These are phyloP conservation scores for Monochamus alternatus DNA, from an alignment of 2,888 invertebrate genomes.

Conservation along the genomic window DNA sequence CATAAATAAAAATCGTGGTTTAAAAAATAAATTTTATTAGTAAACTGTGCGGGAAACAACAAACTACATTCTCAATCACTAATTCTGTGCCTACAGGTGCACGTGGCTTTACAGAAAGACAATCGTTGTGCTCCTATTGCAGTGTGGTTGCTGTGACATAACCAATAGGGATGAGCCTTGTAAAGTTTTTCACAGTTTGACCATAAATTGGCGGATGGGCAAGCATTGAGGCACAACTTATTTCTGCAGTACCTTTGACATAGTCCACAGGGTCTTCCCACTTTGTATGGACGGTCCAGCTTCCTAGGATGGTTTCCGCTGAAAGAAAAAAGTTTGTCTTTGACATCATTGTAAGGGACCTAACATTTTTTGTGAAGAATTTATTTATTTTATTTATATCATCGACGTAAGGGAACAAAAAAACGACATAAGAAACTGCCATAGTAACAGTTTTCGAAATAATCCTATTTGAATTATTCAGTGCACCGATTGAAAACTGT, in stretches of 20 bases:
- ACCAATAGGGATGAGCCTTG: constrained; percentile 75
- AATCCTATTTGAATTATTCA: too few species aligned
- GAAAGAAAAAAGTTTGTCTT: constrained; percentile 61
- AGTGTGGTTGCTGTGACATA: constrained; percentile 72
- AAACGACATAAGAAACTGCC: too few species aligned
- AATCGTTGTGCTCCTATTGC: constrained; percentile 74
- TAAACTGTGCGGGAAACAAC: neutral
- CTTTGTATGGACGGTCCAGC: constrained; percentile 79
- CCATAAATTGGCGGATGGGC: constrained; percentile 80
- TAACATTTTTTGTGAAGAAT: too few species aligned
- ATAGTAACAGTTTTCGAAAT: too few species aligned
- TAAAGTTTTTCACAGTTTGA: constrained; percentile 81
- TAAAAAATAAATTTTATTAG: neutral
- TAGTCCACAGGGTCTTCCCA: constrained; percentile 77
- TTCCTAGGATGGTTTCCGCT: constrained; percentile 81
- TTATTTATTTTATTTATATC: too few species aligned
- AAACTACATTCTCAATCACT: constrained; percentile 61
- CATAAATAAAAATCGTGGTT: neutral
- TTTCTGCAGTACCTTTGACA: constrained; percentile 79
- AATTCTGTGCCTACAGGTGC: constrained; percentile 78
- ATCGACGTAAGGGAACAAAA: too few species aligned
- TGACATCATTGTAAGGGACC: too few species aligned
- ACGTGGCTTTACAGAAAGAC: constrained; percentile 81
- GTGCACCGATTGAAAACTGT: too few species aligned
- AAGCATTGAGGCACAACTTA: constrained; percentile 83